Conservation (phyloP, 2,888 invertebrate genomes). For the Eledone cirrhosa region DNA sequence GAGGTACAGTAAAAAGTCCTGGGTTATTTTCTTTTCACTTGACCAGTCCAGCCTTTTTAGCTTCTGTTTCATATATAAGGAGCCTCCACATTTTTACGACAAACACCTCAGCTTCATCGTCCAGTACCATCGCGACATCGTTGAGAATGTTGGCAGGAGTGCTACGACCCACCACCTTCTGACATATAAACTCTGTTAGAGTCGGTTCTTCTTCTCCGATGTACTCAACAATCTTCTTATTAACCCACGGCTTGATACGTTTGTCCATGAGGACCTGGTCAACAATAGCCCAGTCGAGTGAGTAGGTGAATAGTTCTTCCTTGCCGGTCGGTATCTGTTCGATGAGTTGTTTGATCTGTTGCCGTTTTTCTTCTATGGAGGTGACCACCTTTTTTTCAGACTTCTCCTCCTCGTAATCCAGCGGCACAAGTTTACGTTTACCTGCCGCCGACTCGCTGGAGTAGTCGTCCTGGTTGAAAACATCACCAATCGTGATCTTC, state of each 20-base stretch:
- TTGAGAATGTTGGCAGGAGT: slow-evolving; percentile 93
- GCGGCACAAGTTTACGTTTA: slow-evolving; percentile 76
- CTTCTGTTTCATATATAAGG: slow-evolving; percentile 98
- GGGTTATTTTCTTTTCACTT: slow-evolving; percentile 71
- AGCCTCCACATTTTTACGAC: slow-evolving; percentile 99
- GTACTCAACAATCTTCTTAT: slow-evolving; percentile 99
- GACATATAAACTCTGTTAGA: slow-evolving; percentile 98
- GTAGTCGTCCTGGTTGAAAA: slow-evolving; percentile 84
- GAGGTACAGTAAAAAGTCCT: no score
- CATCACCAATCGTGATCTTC: slow-evolving; percentile 83
- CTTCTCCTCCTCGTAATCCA: slow-evolving; percentile 59
- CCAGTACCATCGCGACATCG: slow-evolving; percentile 99
- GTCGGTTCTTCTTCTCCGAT: slow-evolving; percentile 99
- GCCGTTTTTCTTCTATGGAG: slow-evolving; percentile 88
- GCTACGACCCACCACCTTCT: slow-evolving; percentile 93
- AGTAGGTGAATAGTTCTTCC: slow-evolving; percentile 92
- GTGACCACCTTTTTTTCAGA: slow-evolving; percentile 52
- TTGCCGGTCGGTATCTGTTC: slow-evolving; percentile 98
- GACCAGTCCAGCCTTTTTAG: slow-evolving; percentile 91
- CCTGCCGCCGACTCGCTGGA: slow-evolving; percentile 69
- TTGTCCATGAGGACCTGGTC: slow-evolving; percentile 88
- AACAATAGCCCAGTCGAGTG: slow-evolving; percentile 88
- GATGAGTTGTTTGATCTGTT: slow-evolving; percentile 95
- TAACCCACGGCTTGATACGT: slow-evolving; percentile 98
- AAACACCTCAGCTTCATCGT: slow-evolving; percentile 99